A percentile compares a stretch with the other conserved stretches of the same genome.
These are phyloP conservation scores for Macropis europaea DNA, from an alignment of 2,888 invertebrate genomes.

Conservation along the genomic window DNA sequence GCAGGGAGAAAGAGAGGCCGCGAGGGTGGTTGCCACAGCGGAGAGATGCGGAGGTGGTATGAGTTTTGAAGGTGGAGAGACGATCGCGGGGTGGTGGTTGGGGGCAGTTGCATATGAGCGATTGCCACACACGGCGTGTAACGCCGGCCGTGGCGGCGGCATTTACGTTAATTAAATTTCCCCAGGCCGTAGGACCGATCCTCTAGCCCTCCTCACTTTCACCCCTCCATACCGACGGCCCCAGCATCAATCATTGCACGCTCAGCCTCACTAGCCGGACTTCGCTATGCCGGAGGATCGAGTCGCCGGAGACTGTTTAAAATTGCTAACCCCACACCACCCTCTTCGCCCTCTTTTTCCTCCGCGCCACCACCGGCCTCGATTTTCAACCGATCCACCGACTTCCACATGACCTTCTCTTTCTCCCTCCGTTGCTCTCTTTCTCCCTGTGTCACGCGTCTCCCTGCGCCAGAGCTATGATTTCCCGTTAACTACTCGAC, in stretches of 20 bases:
- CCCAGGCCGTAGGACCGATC: slow-evolving; percentile 70
- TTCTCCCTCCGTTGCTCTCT: slow-evolving; percentile 2
- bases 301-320: slow-evolving; percentile 71
- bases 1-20: neutral
- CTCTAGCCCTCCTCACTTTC: slow-evolving; percentile 61
- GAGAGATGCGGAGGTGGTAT: slow-evolving; percentile 22
- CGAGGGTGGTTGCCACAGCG: slow-evolving; percentile 14
- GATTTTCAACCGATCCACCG: slow-evolving; percentile 35
- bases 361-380: slow-evolving; percentile 11
- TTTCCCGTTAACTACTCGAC: slow-evolving; percentile 60
- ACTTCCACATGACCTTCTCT: slow-evolving; percentile 42
- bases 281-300: slow-evolving; percentile 59
- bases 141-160: slow-evolving; percentile 77
- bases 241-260: slow-evolving; percentile 78
- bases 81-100: slow-evolving; percentile 38
- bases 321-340: slow-evolving; percentile 52
- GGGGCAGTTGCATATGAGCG: slow-evolving; percentile 76
- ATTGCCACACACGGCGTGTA: slow-evolving; percentile 76
- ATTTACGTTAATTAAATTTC: slow-evolving; percentile 80
- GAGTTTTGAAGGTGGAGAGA: slow-evolving; percentile 31
- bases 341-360: slow-evolving; percentile 6
- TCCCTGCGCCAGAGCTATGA: slow-evolving; percentile 57
- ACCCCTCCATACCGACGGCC: slow-evolving; percentile 62
- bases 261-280: slow-evolving; percentile 66
- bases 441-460: slow-evolving; percentile 41